Evolutionary conservation across 2,113 vertebrate genomes (phyloP), one percentile per base, ranked within the genome.

Genomic region (Ascaphus truei): DNA sequence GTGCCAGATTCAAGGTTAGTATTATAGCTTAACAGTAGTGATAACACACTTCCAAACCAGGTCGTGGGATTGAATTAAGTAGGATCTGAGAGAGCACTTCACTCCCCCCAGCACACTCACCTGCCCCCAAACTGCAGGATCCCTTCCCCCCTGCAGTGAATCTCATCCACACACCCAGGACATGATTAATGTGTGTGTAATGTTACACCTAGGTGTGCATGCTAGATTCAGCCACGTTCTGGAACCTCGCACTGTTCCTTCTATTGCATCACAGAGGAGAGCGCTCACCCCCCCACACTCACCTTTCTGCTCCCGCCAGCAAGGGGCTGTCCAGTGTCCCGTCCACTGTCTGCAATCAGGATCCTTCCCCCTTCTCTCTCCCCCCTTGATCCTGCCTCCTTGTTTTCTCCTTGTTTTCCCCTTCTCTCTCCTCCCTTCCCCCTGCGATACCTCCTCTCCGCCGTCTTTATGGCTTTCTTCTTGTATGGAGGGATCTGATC

Each of bases 241-340:
- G 59, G 26, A 47, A 23, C 16, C 47, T n/a, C 26, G 45, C 45
- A 64, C 51, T 64, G 61, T 51, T 51, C 22, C 27, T 18, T 3
- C 41, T 25, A 43, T 34, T 29, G 29, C 15, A 9, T 26, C 25
- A 26, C 48, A 26, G 7, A 18, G 48, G 7, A 36, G 11, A 36
- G 18, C 22, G 5, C 16, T 11, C 31, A 26, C 18, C 27, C 6
- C 18, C 27, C 6, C 3, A 4, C 63, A 56, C 51, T 66, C 50
- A 66, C 48, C 63, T 56, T 30, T 16, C 41, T 9, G 36, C 47
- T 64, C 45, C 61, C 25, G 61, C 30, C 62, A 39, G 62, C n/a
- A n/a, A n/a, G 30, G 34, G 15, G 22, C 20, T 31, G 30, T 30
- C 22, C 47, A 64, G 12, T 36, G 16, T 65, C 20, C 7, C n/a